Conservation (phyloP, 2,113 vertebrate species). For the Ancistrus triradiatus region DNA sequence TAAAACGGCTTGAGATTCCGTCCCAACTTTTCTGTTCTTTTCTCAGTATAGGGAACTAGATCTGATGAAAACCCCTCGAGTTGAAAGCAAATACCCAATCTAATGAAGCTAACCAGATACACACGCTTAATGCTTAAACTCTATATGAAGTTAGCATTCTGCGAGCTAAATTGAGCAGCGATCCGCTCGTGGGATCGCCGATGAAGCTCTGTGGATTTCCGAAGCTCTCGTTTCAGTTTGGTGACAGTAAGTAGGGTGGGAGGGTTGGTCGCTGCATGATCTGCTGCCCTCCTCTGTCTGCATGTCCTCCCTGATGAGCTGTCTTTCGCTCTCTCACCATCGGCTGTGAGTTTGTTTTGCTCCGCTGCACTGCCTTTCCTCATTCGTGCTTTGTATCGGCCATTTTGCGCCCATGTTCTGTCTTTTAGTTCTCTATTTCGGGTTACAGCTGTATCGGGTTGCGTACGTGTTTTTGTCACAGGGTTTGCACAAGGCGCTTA, state of each 20-base stretch:
- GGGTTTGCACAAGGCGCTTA: neutral
- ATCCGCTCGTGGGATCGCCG: neutral
- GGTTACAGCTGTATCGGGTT: neutral
- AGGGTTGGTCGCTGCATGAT: slow-evolving; percentile 31
- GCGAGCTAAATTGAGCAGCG: too few relatives aligned
- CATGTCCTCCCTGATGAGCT: slow-evolving; percentile 9
- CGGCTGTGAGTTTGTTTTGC: neutral
- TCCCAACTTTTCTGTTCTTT: too few relatives aligned
- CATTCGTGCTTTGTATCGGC: neutral
- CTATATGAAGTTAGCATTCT: too few relatives aligned
- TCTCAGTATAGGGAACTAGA: too few relatives aligned
- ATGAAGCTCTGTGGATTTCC: slow-evolving; percentile 18
- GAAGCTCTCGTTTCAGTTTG: slow-evolving; percentile 32
- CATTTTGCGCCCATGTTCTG: neutral
- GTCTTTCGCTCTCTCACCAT: neutral
- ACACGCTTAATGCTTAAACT: too few relatives aligned
- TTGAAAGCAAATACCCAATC: too few relatives aligned
- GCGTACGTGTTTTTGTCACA: neutral
- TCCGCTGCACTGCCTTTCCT: neutral
- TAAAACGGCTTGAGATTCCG: too few relatives aligned
- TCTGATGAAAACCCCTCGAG: too few relatives aligned
- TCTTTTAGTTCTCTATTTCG: neutral
- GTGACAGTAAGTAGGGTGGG: slow-evolving; percentile 7
- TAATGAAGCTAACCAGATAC: too few relatives aligned
- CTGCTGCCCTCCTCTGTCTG: slow-evolving; percentile 19